A percentile compares a stretch with the other conserved stretches of the same genome.
phyloP scores from a whole-genome alignment of 2,113 vertebrate species.

The Octodon degus region DNA sequence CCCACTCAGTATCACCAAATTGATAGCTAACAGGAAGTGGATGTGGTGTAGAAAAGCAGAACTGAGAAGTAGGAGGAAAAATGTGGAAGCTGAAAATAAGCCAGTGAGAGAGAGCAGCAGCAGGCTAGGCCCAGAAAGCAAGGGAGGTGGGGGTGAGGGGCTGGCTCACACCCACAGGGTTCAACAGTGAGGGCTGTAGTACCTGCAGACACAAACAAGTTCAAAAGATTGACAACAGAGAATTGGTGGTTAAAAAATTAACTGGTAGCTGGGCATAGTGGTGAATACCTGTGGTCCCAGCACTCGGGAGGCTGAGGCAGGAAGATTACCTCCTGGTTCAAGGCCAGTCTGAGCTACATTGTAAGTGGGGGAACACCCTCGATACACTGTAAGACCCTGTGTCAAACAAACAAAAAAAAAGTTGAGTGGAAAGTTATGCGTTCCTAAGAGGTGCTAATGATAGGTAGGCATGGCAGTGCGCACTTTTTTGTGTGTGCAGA shows the following conservation, averaged over 20 bases:
- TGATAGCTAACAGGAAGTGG: background rate
- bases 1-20: rapidly evolving
- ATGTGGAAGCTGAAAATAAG: background rate
- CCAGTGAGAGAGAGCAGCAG: background rate
- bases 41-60: background rate
- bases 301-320: background rate
- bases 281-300: background rate
- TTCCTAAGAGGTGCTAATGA: background rate
- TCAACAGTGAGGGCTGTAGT: background rate
- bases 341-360: background rate
- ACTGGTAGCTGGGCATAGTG: background rate
- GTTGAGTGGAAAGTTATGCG: background rate
- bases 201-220: background rate
- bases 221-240: background rate
- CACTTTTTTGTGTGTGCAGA: too few species aligned
- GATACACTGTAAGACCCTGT: background rate
- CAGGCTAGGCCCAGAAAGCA: too few species aligned
- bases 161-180: rapidly evolving
- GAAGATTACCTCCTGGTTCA: background rate
- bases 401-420: background rate
- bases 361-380: background rate
- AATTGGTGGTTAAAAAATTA: background rate
- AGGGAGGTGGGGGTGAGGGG: rapidly evolving
- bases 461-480: background rate
- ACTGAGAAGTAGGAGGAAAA: background rate